Percentiles rank a stretch among this genome's conserved stretches.
These are phyloP conservation scores for Tupaia chinensis DNA, from an alignment of 2,113 vertebrate species.

Conservation along the genomic window DNA sequence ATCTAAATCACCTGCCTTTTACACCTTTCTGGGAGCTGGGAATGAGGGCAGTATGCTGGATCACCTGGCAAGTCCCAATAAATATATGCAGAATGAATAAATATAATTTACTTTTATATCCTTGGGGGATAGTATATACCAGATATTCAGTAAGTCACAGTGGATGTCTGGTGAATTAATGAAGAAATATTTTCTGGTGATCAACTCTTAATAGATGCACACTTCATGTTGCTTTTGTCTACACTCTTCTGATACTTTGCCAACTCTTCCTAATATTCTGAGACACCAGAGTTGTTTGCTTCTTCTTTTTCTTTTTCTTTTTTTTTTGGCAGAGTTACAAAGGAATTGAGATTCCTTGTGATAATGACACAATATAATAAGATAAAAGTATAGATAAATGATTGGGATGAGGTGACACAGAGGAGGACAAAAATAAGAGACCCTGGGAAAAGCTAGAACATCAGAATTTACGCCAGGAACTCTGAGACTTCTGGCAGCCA, in stretches of 20 bases:
- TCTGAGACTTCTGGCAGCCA: constrained; percentile 50
- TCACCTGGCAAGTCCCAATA: not conserved
- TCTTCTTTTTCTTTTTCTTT: not conserved
- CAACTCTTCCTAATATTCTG: not conserved
- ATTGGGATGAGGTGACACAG: not conserved
- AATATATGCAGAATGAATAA: not conserved
- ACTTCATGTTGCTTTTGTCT: not conserved
- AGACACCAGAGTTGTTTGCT: not conserved
- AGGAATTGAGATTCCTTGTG: not conserved
- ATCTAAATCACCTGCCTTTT: not conserved
- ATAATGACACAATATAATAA: not conserved
- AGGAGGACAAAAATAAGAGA: not conserved
- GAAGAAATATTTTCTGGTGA: not conserved
- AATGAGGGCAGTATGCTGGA: not conserved
- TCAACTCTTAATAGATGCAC: not conserved
- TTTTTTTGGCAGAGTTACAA: not conserved
- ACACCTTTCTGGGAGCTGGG: not conserved
- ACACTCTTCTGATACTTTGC: not conserved
- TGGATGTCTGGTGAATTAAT: not conserved
- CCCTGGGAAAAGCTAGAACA: not conserved
- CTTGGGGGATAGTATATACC: not conserved
- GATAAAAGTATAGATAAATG: not conserved
- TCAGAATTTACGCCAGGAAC: not conserved
- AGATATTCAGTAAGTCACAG: not conserved
- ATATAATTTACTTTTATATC: not conserved